These are phyloP conservation scores for Dipus sagitta DNA, from an alignment of 2,797 vertebrate genomes.

Conservation along the genomic window DNA sequence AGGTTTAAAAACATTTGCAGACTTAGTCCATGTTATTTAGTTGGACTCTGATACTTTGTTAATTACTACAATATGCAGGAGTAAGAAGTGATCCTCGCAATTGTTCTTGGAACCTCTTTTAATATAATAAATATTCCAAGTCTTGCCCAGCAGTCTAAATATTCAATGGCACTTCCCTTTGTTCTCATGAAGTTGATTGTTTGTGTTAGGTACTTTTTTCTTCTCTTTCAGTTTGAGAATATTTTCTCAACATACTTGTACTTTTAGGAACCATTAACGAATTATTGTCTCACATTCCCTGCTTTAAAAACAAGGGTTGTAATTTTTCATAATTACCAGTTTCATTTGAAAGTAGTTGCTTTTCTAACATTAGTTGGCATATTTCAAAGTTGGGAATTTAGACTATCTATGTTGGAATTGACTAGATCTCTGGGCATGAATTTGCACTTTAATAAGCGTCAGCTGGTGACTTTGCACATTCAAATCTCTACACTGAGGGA, in stretches of 20 bases:
- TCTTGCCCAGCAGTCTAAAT: not conserved
- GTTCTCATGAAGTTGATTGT: conserved; percentile 44
- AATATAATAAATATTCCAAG: not conserved
- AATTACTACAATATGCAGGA: not conserved
- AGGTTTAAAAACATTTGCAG: not conserved
- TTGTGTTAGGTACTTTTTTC: not conserved
- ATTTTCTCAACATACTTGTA: conserved; percentile 45
- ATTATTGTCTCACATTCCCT: conserved; percentile 9
- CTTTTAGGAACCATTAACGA: conserved; percentile 65
- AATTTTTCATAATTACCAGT: conserved; percentile 43
- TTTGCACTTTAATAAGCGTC: conserved; percentile 52
- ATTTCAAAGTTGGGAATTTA: conserved; percentile 48
- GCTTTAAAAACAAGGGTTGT: not conserved
- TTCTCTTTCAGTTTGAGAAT: conserved; percentile 55
- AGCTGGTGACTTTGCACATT: conserved; percentile 25
- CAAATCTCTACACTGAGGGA: conserved; percentile 34
- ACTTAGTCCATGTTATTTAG: not conserved
- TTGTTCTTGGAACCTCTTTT: conserved; percentile 30
- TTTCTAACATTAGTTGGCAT: conserved; percentile 17
- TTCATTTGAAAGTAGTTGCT: conserved; percentile 61
- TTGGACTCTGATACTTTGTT: not conserved
- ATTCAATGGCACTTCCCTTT: not conserved
- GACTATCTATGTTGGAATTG: conserved; percentile 8
- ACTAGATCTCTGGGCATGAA: conserved; percentile 49
- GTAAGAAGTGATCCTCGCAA: not conserved